Percentiles rank a stretch among this genome's conserved stretches.
Conservation (phyloP, 2,113 vertebrate genomes). For the Ascaphus truei region DNA sequence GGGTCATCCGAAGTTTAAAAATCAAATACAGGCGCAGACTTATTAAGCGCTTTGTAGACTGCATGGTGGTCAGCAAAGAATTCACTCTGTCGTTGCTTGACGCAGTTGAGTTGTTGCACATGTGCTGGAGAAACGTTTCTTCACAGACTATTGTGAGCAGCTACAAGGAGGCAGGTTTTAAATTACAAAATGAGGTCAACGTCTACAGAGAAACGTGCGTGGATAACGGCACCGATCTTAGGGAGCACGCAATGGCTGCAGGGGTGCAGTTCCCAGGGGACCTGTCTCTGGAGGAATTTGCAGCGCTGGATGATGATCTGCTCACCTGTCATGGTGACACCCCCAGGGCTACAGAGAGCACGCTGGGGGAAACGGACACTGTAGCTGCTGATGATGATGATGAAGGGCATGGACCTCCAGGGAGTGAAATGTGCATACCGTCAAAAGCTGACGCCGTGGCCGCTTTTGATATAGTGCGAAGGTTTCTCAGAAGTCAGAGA, state of each 20-base stretch:
- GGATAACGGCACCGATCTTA: conserved; percentile 43
- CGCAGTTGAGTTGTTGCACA: conserved; percentile 53
- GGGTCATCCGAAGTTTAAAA: conserved; percentile 55
- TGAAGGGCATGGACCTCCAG: conserved; percentile 4
- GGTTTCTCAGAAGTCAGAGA: conserved; percentile 55
- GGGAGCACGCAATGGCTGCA: conserved; percentile 42
- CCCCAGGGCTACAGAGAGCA: not conserved
- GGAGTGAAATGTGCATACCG: conserved; percentile 41
- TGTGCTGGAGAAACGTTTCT: conserved; percentile 54
- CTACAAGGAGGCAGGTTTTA: conserved; percentile 46
- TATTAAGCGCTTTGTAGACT: conserved; percentile 56
- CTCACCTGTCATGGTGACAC: conserved; percentile 44
- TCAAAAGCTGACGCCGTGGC: conserved; percentile 53
- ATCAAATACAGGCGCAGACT: conserved; percentile 56
- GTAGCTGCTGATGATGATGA: conserved; percentile 32
- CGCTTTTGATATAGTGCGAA: conserved; percentile 57
- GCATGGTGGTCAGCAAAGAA: conserved; percentile 53
- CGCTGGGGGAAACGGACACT: not conserved
- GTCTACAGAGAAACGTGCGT: not conserved
- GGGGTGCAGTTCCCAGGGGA: conserved; percentile 57
- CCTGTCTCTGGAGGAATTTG: conserved; percentile 55
- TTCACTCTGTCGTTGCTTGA: conserved; percentile 55
- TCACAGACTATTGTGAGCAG: conserved; percentile 46
- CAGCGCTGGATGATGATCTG: conserved; percentile 51
- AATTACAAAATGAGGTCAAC: conserved; percentile 41